phyloP scores from a whole-genome alignment of 2,888 invertebrate species.

The Eurois occulta region DNA sequence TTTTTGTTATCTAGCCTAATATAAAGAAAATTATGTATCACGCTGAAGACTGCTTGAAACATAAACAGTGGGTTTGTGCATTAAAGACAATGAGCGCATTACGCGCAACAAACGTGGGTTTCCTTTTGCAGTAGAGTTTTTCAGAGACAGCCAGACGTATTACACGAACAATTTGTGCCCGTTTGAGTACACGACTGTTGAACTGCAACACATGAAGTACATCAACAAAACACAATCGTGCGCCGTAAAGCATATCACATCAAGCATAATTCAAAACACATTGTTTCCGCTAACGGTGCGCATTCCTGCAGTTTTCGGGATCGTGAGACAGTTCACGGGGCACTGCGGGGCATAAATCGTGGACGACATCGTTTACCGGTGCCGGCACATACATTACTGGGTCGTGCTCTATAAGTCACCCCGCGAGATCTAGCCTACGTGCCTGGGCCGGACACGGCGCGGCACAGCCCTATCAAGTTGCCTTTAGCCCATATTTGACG shows the following conservation, averaged over 20 bases:
- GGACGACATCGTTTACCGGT: conserved; percentile 71
- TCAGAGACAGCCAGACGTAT: no score
- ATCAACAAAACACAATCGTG: conserved; percentile 46
- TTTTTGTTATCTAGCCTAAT: background rate
- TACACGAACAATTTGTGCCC: background rate
- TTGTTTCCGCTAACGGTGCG: conserved; percentile 49
- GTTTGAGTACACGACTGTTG: background rate
- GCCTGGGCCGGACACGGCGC: conserved; percentile 51
- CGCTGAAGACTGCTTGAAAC: background rate
- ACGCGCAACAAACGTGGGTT: background rate
- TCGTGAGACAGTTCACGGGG: conserved; percentile 72
- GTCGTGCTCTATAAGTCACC: conserved; percentile 73
- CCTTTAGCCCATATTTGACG: conserved; percentile 60
- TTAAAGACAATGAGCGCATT: background rate
- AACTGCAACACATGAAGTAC: background rate
- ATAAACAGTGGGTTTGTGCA: background rate
- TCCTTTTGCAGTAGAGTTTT: background rate
- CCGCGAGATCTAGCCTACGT: conserved; percentile 64
- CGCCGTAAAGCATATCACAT: conserved; percentile 13
- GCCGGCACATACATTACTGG: conserved; percentile 68
- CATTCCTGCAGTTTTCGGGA: conserved; percentile 63
- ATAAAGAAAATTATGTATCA: background rate
- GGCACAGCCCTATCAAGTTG: conserved; percentile 43
- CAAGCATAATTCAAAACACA: conserved; percentile 38
- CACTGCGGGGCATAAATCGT: conserved; percentile 66